These are phyloP conservation scores for Pardalotus punctatus DNA, from an alignment of 2,113 vertebrate species.

Conservation along the genomic window DNA sequence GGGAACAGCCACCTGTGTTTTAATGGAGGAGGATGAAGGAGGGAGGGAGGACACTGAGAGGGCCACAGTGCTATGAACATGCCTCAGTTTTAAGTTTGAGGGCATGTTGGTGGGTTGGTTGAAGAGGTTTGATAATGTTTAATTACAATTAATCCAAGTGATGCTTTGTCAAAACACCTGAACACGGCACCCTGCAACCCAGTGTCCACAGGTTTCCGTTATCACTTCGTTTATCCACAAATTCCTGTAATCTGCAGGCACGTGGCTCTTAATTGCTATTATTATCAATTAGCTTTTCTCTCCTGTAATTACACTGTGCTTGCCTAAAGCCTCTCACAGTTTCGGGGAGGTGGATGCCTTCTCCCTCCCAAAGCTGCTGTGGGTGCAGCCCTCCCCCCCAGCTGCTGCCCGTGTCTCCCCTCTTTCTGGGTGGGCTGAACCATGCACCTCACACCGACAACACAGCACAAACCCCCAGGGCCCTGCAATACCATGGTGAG, in stretches of 20 bases:
- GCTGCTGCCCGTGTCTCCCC: accelerated
- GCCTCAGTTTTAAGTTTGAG: not conserved
- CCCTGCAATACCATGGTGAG: accelerated
- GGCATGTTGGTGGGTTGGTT: not conserved
- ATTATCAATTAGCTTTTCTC: conserved; percentile 55
- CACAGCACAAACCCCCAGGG: not conserved
- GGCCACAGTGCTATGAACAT: not conserved
- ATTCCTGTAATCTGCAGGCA: conserved; percentile 34
- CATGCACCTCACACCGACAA: accelerated
- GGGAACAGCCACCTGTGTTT: not conserved
- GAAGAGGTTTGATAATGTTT: not conserved
- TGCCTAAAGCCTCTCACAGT: not conserved
- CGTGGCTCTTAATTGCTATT: conserved; percentile 42
- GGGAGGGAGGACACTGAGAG: not conserved
- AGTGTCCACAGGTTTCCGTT: not conserved
- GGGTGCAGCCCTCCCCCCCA: not conserved
- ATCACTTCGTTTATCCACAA: not conserved
- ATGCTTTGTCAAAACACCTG: conserved; percentile 40
- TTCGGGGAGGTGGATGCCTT: not conserved
- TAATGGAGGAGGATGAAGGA: not conserved
- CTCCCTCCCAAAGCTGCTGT: not conserved
- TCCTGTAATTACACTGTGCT: conserved; percentile 38
- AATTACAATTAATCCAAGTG: conserved; percentile 6
- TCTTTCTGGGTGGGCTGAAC: not conserved
- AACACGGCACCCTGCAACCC: not conserved